Evolutionary conservation across 2,113 vertebrate genomes (phyloP).

Genomic region (Etheostoma spectabile): DNA sequence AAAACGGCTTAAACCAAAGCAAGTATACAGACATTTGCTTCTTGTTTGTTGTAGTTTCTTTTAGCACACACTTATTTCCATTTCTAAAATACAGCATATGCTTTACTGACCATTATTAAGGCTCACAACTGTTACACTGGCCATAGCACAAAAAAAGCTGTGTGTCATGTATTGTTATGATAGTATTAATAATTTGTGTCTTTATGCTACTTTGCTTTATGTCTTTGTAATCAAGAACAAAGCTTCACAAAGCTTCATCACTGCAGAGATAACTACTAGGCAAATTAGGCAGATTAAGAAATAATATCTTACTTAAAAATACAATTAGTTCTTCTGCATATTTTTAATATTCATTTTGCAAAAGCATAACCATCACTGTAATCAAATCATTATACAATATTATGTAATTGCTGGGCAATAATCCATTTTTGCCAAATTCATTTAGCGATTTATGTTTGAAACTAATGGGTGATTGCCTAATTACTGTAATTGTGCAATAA

Average conservation of each 20-base stretch:
- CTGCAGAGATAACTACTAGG: not conserved
- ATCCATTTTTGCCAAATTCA: conserved; percentile 9
- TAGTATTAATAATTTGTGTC: not conserved
- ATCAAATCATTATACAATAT: conserved; percentile 17
- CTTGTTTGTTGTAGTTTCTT: not conserved
- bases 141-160: not conserved
- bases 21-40: not conserved
- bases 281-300: not conserved
- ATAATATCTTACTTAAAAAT: not conserved
- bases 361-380: conserved; percentile 9
- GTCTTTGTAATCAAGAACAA: conserved; percentile 1
- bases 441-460: not conserved
- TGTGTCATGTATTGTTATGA: not conserved
- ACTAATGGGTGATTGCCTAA: conserved; percentile 1
- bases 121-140: not conserved
- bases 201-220: not conserved
- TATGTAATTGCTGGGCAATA: conserved; percentile 16
- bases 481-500: conserved; percentile 18
- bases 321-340: not conserved
- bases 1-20: not conserved
- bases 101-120: not conserved
- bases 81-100: not conserved
- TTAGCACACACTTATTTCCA: not conserved
- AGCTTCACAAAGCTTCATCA: not conserved
- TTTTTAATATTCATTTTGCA: conserved; percentile 13